Conservation (phyloP, 1,140 invertebrate species). For the Lepidurus packardi region DNA sequence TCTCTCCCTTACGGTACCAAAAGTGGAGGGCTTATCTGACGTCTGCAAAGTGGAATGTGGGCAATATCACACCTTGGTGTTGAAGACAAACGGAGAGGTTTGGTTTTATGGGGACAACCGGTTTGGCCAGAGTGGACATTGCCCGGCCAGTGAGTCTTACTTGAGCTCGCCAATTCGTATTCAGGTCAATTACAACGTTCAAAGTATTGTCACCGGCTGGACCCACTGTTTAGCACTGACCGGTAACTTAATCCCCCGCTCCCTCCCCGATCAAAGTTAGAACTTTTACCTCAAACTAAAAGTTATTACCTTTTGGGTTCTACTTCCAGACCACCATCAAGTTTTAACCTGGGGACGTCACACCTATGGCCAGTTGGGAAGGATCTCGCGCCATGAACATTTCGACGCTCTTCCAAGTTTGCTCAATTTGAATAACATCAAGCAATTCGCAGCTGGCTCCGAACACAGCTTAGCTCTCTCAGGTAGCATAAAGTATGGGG, state of each 20-base stretch:
- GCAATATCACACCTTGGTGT: slow-evolving; percentile 62
- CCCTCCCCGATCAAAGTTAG: background rate
- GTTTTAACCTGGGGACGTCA: slow-evolving; percentile 71
- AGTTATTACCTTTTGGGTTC: background rate
- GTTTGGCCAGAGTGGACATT: slow-evolving; percentile 59
- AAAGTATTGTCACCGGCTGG: slow-evolving; percentile 57
- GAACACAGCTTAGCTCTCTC: slow-evolving; percentile 64
- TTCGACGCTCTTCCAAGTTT: slow-evolving; percentile 32
- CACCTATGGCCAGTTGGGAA: slow-evolving; percentile 67
- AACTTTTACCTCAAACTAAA: background rate
- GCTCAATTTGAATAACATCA: slow-evolving; percentile 34
- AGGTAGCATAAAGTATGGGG: slow-evolving; percentile 41
- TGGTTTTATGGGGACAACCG: slow-evolving; percentile 69
- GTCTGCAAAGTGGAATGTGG: slow-evolving; percentile 59
- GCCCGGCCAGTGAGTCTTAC: slow-evolving; percentile 46
- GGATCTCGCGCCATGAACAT: slow-evolving; percentile 17
- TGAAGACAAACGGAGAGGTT: slow-evolving; percentile 53
- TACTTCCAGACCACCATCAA: slow-evolving; percentile 47
- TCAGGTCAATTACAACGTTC: slow-evolving; percentile 33
- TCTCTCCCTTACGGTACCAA: slow-evolving; percentile 22
- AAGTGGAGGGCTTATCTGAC: slow-evolving; percentile 51
- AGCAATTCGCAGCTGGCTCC: slow-evolving; percentile 54
- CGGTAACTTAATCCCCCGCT: slow-evolving; percentile 38
- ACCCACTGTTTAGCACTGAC: slow-evolving; percentile 61
- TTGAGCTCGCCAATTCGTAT: slow-evolving; percentile 47